Conservation (phyloP, 2,797 vertebrate species). For the Hyperoplus lanceolatus region DNA sequence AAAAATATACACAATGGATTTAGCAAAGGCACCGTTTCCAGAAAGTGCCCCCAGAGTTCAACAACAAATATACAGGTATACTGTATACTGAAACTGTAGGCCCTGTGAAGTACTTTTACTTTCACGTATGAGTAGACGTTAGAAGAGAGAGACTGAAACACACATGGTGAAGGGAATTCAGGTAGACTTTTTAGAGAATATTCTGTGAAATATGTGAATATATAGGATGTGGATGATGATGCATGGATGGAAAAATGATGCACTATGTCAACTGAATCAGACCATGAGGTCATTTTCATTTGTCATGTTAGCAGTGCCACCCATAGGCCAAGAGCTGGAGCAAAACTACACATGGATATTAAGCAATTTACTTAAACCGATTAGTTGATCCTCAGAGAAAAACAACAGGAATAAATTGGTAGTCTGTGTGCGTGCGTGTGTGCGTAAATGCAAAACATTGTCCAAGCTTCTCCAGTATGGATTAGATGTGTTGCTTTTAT, state of each 20-base stretch:
- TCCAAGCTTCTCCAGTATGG: background rate
- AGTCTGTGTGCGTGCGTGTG: no score
- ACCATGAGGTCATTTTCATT: background rate
- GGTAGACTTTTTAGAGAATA: background rate
- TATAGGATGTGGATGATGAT: background rate
- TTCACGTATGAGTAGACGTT: background rate
- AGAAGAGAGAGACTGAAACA: background rate
- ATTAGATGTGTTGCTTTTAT: background rate
- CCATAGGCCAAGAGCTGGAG: background rate
- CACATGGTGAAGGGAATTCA: background rate
- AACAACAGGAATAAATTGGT: background rate
- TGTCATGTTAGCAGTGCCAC: background rate
- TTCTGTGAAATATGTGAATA: background rate
- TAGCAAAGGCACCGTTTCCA: background rate
- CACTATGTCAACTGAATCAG: background rate
- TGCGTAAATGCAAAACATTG: no score
- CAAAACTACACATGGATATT: background rate
- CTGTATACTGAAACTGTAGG: conserved; percentile 19
- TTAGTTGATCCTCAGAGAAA: background rate
- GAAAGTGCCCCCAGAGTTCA: conserved; percentile 25
- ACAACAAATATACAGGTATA: conserved; percentile 19
- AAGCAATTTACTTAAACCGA: background rate
- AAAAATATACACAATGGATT: background rate
- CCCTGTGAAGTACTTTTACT: conserved; percentile 10
- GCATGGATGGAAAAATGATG: background rate